These are phyloP conservation scores for Sardina pilchardus DNA, from an alignment of 2,113 vertebrate genomes.

Conservation along the genomic window DNA sequence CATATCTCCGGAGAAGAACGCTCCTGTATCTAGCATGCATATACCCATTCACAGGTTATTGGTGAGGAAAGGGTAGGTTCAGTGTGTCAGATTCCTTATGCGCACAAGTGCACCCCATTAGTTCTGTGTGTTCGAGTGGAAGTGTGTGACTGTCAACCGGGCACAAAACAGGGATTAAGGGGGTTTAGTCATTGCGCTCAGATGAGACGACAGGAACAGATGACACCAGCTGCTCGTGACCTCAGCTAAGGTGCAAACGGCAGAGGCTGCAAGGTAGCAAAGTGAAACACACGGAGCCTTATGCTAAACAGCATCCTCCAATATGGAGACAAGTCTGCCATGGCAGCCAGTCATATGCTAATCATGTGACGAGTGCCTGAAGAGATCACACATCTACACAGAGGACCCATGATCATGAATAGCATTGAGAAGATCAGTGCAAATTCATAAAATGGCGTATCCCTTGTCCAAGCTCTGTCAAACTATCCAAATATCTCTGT, in stretches of 20 bases:
- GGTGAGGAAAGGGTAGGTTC: background rate
- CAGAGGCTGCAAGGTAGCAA: background rate
- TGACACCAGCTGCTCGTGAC: slow-evolving; percentile 16
- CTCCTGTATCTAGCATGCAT: background rate
- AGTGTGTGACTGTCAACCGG: background rate
- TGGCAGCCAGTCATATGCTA: background rate
- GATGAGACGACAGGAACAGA: slow-evolving; percentile 39
- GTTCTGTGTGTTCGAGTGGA: background rate
- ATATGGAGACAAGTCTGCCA: background rate
- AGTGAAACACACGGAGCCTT: background rate
- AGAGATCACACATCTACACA: background rate
- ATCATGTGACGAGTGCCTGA: background rate
- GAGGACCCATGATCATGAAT: background rate
- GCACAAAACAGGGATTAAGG: slow-evolving; percentile 1
- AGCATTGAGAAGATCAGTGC: background rate
- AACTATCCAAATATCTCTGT: background rate
- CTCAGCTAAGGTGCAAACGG: background rate
- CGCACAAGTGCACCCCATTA: background rate
- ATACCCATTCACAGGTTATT: background rate
- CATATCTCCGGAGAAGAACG: background rate
- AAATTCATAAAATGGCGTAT: background rate
- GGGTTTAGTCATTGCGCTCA: background rate
- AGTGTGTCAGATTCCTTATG: background rate
- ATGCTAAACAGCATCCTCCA: background rate
- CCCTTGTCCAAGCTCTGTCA: background rate